Evolutionary conservation across 2,113 vertebrate species (phyloP).

Genomic region (Chunga burmeisteri): DNA sequence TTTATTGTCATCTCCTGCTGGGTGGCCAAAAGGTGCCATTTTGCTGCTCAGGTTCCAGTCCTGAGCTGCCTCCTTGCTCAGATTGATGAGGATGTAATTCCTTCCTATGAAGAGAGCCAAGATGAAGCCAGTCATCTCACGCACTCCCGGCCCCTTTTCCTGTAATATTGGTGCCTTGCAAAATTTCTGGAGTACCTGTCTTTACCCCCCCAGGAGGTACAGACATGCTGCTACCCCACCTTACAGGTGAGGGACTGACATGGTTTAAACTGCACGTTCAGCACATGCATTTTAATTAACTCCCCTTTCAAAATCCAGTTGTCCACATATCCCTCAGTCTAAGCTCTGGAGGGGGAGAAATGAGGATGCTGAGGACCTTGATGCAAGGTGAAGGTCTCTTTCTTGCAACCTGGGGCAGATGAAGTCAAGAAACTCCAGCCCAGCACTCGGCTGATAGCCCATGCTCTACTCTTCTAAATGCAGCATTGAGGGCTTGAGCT

Average conservation of each 20-base stretch:
- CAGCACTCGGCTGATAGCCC: neutral
- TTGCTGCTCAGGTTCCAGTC: neutral
- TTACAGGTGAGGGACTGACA: neutral
- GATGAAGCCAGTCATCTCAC: neutral
- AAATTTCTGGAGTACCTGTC: neutral
- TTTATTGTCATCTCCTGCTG: constrained; percentile 19
- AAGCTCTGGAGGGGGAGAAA: neutral
- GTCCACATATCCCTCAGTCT: neutral
- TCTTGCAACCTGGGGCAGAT: neutral
- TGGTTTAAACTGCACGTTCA: neutral
- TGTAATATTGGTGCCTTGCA: neutral
- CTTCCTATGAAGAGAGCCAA: neutral
- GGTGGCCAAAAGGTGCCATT: constrained; percentile 4
- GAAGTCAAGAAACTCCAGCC: neutral
- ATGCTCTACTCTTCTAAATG: neutral
- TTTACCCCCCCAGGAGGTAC: neutral
- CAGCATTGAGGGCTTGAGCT: neutral
- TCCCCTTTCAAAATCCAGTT: neutral
- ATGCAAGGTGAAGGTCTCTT: neutral
- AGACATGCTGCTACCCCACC: neutral
- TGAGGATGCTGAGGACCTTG: neutral
- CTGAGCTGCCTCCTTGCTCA: neutral
- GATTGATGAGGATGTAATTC: neutral
- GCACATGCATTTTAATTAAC: neutral
- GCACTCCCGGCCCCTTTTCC: neutral